phyloP scores from a whole-genome alignment of 23 tunicate genomes.

The Clavelina lepadiformis region DNA sequence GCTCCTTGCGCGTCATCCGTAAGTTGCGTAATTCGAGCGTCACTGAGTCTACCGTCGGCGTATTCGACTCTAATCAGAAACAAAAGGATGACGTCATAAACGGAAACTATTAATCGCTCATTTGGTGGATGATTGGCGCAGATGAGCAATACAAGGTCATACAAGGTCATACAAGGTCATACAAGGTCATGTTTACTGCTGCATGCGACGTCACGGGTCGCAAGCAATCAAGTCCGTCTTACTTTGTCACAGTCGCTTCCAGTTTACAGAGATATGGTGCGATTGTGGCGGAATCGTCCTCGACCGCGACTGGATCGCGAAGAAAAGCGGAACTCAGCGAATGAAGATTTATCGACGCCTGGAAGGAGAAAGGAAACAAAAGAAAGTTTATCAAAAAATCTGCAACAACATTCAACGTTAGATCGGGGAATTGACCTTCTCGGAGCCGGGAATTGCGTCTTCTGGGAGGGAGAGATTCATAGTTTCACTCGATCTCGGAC shows the following conservation, averaged over 20 bases:
- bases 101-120: too few relatives aligned
- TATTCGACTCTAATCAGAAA: neutral
- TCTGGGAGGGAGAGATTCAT: constrained; percentile 19
- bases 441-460: constrained; percentile 52
- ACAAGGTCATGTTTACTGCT: too few relatives aligned
- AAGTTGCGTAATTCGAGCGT: neutral
- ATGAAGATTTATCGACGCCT: constrained; percentile 29
- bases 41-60: neutral
- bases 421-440: constrained; percentile 12
- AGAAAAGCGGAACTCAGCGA: constrained; percentile 25
- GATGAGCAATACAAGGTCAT: too few relatives aligned
- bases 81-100: too few relatives aligned
- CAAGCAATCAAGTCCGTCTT: too few relatives aligned
- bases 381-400: neutral
- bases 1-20: constrained; percentile 27
- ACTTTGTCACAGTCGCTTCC: constrained; percentile 23
- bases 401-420: neutral
- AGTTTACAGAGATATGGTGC: constrained; percentile 34
- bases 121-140: too few relatives aligned
- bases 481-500: neutral
- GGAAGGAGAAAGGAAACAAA: neutral
- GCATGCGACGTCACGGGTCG: too few relatives aligned
- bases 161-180: too few relatives aligned
- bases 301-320: constrained; percentile 10
- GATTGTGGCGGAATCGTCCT: constrained; percentile 13